A percentile compares a stretch with the other conserved stretches of the same genome.
Evolutionary conservation across 1,140 invertebrate genomes (phyloP).

Genomic region (Olivierus martensii): DNA sequence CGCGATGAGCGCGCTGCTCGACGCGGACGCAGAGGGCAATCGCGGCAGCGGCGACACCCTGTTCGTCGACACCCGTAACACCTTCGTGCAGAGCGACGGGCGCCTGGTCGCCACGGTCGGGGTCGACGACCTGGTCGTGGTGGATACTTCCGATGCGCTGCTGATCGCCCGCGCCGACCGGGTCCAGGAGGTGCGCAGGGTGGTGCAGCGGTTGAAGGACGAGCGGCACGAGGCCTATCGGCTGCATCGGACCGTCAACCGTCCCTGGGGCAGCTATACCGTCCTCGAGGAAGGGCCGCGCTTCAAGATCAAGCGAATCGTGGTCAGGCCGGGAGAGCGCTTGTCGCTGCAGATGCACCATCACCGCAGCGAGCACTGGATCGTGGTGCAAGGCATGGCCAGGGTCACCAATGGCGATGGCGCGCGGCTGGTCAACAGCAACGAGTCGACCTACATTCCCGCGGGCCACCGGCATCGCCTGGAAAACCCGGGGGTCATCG

Average conservation of each 20-base stretch:
- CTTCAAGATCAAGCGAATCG: constrained; percentile 1
- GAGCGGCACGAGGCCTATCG: too few species aligned
- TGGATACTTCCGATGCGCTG: too few species aligned
- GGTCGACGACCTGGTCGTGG: neutral
- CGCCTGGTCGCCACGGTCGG: neutral
- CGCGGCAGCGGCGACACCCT: neutral
- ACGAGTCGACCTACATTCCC: neutral
- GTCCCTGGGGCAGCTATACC: too few species aligned
- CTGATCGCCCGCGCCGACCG: too few species aligned
- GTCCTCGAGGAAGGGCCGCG: neutral
- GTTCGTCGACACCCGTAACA: neutral
- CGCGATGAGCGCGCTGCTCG: neutral
- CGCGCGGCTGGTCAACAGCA: neutral
- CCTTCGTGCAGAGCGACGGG: neutral
- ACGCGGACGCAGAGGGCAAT: neutral
- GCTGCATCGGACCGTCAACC: too few species aligned
- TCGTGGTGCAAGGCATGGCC: neutral
- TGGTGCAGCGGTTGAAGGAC: too few species aligned
- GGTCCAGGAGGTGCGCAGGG: too few species aligned
- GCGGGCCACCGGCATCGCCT: neutral
- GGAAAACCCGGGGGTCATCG: neutral
- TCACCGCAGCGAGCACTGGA: neutral
- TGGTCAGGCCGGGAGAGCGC: neutral
- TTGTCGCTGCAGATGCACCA: neutral
- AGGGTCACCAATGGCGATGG: neutral